A percentile compares a stretch with the other conserved stretches of the same genome.
Evolutionary conservation across 2,797 vertebrate species (phyloP).

Genomic region (Aulostomus chinensis): DNA sequence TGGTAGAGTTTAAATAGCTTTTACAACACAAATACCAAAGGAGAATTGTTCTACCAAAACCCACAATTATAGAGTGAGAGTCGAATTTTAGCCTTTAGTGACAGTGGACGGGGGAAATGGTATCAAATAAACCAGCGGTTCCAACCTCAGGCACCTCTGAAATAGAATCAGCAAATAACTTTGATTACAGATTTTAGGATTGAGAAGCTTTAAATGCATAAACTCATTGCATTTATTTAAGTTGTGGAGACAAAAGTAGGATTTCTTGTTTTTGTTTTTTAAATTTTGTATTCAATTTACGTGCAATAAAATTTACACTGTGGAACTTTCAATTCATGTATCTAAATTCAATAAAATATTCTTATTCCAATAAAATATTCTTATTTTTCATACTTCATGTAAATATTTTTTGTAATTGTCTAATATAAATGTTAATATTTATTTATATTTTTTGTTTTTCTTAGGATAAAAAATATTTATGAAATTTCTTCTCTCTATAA

Average conservation of each 20-base stretch:
- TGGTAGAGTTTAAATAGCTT: constrained; percentile 55
- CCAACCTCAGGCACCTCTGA: constrained; percentile 24
- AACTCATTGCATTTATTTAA: not conserved
- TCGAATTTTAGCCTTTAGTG: constrained; percentile 51
- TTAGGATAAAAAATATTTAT: too few relatives aligned
- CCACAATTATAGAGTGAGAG: constrained; percentile 56
- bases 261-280: not conserved
- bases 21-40: constrained; percentile 41
- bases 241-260: not conserved
- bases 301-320: not conserved
- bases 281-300: not conserved
- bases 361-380: too few relatives aligned
- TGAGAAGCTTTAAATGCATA: constrained; percentile 7
- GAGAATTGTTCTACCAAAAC: constrained; percentile 47
- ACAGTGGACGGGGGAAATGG: constrained; percentile 49
- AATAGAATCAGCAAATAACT: constrained; percentile 41
- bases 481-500: too few relatives aligned
- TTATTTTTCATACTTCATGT: too few relatives aligned
- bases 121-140: constrained; percentile 61
- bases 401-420: too few relatives aligned
- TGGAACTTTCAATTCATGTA: too few relatives aligned
- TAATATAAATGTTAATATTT: too few relatives aligned
- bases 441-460: too few relatives aligned
- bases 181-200: constrained; percentile 23
- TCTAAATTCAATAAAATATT: too few relatives aligned